Conservation (phyloP, 1,140 invertebrate species). For the Apis cerana region DNA sequence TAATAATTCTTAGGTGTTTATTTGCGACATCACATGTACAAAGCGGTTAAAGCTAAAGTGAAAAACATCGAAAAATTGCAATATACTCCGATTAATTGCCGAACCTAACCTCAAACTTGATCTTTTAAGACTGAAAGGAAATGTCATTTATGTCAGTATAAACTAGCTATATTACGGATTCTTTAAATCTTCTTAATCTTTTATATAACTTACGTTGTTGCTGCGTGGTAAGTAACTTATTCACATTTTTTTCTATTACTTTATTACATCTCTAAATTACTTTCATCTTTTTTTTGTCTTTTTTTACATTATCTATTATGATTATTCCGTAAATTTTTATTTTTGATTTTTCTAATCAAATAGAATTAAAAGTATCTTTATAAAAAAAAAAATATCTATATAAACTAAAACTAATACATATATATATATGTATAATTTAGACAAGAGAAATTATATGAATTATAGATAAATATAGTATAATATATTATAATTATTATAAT, state of each 20-base stretch:
- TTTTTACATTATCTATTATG: not conserved
- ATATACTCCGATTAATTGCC: conserved; percentile 51
- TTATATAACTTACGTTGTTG: conserved; percentile 41
- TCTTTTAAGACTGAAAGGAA: conserved; percentile 30
- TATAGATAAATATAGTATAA: not conserved
- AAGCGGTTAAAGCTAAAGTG: conserved; percentile 34
- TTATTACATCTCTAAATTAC: not conserved
- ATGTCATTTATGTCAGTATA: conserved; percentile 57
- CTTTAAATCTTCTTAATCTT: conserved; percentile 34
- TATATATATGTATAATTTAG: not conserved
- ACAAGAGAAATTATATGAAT: not conserved
- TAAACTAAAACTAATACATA: not conserved
- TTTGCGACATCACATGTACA: conserved; percentile 47
- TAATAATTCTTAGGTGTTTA: conserved; percentile 44
- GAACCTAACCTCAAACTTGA: conserved; percentile 55
- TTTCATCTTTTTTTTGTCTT: not conserved
- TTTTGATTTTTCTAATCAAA: not conserved
- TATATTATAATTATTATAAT: not conserved
- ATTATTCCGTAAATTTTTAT: not conserved
- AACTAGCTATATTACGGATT: conserved; percentile 30
- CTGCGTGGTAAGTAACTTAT: conserved; percentile 52
- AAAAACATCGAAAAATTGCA: conserved; percentile 36
- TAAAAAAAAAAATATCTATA: not conserved
- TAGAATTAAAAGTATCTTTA: not conserved
- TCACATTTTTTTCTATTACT: not conserved